Evolutionary conservation across 2,113 vertebrate genomes (phyloP).

Genomic region (Microcebus ravelobensis): DNA sequence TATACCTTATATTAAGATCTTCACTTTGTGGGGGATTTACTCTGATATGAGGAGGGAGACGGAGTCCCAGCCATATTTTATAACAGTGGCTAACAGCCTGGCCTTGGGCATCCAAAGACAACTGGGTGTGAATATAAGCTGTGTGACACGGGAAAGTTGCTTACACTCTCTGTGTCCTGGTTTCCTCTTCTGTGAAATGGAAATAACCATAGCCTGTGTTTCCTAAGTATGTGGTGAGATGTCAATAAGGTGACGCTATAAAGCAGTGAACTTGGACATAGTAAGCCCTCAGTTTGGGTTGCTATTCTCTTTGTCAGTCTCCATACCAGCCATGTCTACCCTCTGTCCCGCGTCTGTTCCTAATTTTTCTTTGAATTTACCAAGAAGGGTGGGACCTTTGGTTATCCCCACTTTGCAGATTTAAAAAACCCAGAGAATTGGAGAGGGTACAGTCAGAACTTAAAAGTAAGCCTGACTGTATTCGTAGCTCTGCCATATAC

Average conservation of each 20-base stretch:
- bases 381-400: neutral
- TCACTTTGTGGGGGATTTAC: neutral
- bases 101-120: neutral
- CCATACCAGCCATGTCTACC: neutral
- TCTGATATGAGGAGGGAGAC: neutral
- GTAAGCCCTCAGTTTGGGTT: neutral
- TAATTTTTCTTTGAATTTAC: neutral
- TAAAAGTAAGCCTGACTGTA: neutral
- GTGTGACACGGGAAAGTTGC: neutral
- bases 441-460: neutral
- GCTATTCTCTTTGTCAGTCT: neutral
- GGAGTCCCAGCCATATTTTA: neutral
- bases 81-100: neutral
- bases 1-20: neutral
- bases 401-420: neutral
- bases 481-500: neutral
- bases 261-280: neutral
- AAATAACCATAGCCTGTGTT: neutral
- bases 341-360: rapidly evolving
- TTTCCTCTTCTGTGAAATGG: neutral
- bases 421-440: neutral
- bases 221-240: neutral
- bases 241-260: neutral
- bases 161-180: neutral
- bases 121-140: neutral